Evolutionary conservation across 1,140 invertebrate genomes (phyloP), one percentile per base, ranked within the genome.

Genomic region (Euwallacea fornicatus): DNA sequence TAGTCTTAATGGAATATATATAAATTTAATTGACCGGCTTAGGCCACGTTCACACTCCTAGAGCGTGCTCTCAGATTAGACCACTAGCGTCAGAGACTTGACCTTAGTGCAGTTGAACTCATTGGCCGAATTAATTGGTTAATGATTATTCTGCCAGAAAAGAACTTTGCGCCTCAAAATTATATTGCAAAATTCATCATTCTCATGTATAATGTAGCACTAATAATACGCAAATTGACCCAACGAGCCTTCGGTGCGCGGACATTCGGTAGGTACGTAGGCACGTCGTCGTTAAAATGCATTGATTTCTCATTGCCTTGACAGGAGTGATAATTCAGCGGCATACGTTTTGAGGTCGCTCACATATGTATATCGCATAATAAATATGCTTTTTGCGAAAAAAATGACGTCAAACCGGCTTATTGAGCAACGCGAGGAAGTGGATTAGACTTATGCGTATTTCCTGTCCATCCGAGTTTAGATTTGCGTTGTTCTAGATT

Each of bases 381-480:
- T 56, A 66, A 66, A 56, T 16, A 16, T 66, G 50, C 54, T 55
- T 66, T 66, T 56, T 66, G 50, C 15, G n/a, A 58, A 66, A 66
- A 66, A 66, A 66, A 42, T 66, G 64, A 66, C 64, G 64, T 66
- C 64, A 66, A 66, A 56, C 64, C 7, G 8, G 54, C 64, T 56
- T 55, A 43, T 56, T 66, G 42, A 58, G 53, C 42, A 66, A 56
- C n/a, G 50, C 53, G 13, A 66, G 64, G 64, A 66, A 66, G 64
- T 66, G 41, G 15, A 66, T 42, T 66, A 64, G 62, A 64, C 62
- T 50, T 50, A 50, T 50, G 46, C 2, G 9, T 50, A 50, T 50
- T 50, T 65, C 46, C 42, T 64, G 16, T 42, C 63, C 63, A 15
- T 65, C 15, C 63, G 7, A 63, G 9, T 44, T 8, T 42, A 63